Evolutionary conservation across 1,140 invertebrate genomes (phyloP).

Genomic region (Neodiprion lecontei): DNA sequence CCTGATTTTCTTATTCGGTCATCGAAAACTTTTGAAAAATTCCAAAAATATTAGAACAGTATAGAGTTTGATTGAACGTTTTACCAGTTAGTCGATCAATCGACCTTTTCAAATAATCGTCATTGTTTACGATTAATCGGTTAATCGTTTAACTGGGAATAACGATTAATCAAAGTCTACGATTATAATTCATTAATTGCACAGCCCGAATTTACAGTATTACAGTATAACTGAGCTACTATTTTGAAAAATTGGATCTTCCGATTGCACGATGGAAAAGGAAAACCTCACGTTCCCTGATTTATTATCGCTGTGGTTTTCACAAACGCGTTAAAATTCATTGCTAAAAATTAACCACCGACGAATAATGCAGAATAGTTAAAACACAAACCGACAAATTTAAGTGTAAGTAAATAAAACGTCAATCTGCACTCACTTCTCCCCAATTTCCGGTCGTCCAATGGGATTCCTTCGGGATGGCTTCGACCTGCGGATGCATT

Average conservation of each 20-base stretch:
- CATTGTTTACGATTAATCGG: too few species aligned
- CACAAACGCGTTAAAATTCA: not conserved
- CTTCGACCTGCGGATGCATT: constrained; percentile 39
- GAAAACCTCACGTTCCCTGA: not conserved
- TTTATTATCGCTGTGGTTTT: not conserved
- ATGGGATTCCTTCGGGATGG: constrained; percentile 30
- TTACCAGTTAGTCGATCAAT: too few species aligned
- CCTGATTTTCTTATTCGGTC: not conserved
- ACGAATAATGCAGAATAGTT: not conserved
- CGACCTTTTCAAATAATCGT: too few species aligned
- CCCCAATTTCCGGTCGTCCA: constrained; percentile 53
- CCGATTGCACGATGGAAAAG: not conserved
- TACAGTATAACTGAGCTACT: too few species aligned
- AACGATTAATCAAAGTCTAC: too few species aligned
- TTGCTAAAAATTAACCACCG: not conserved
- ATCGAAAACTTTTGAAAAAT: too few species aligned
- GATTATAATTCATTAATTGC: too few species aligned
- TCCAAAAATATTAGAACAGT: too few species aligned
- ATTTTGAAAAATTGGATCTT: not conserved
- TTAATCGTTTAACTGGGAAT: too few species aligned
- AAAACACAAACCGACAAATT: not conserved
- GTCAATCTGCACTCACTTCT: constrained; percentile 33
- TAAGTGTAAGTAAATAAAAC: not conserved
- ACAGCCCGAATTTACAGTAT: too few species aligned
- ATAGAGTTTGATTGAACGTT: too few species aligned